Percentiles rank a stretch among this genome's conserved stretches.
Conservation (phyloP, 2,113 vertebrate species). For the Paraplagusia blochii region DNA sequence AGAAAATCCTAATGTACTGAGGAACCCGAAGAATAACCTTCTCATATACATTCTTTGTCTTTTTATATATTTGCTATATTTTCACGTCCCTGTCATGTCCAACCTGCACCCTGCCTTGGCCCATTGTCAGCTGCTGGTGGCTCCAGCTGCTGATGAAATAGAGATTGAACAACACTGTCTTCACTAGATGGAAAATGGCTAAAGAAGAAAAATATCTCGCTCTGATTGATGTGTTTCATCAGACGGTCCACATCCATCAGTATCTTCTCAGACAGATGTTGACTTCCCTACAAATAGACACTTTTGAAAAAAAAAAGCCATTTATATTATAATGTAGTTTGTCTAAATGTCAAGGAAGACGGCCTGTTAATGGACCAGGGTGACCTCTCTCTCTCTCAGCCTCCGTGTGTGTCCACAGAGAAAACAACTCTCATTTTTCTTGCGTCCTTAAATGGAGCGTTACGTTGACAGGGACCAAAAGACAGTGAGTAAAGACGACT, state of each 20-base stretch:
- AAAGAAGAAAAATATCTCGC: not conserved
- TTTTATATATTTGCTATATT: too few relatives aligned
- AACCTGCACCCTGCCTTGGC: too few relatives aligned
- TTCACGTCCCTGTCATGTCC: too few relatives aligned
- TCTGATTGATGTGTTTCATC: constrained; percentile 32
- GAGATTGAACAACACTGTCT: not conserved
- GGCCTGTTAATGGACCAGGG: constrained; percentile 32
- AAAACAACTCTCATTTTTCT: constrained; percentile 9
- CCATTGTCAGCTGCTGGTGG: too few relatives aligned
- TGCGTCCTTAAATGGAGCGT: constrained; percentile 28
- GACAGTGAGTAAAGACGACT: not conserved
- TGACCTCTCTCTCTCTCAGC: constrained; percentile 11
- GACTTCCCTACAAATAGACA: constrained; percentile 27
- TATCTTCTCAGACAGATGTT: constrained; percentile 31
- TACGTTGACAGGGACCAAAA: not conserved
- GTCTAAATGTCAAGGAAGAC: constrained; percentile 45
- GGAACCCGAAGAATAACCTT: too few relatives aligned
- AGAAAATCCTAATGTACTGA: too few relatives aligned
- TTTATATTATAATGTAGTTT: constrained; percentile 59
- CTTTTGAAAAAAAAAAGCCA: constrained; percentile 51
- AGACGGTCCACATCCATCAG: constrained; percentile 25
- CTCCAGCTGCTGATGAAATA: too few relatives aligned
- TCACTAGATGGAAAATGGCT: not conserved
- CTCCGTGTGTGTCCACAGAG: not conserved
- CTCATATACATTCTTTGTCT: too few relatives aligned